A percentile compares a stretch with the other conserved stretches of the same genome.
These are phyloP conservation scores for Pygoscelis antarcticus DNA, from an alignment of 2,113 vertebrate species.

Conservation along the genomic window DNA sequence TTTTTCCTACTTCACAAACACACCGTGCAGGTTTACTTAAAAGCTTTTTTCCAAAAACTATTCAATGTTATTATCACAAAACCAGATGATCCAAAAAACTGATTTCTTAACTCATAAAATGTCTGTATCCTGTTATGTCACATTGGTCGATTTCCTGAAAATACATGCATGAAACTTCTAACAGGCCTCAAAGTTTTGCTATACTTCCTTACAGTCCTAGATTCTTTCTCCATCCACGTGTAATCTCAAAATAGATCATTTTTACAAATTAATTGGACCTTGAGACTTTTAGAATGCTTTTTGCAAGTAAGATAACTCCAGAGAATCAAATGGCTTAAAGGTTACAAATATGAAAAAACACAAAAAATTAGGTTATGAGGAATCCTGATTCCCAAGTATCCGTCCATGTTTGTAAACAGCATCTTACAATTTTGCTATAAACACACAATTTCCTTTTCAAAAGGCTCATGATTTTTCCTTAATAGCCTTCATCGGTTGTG, in stretches of 20 bases:
- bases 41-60: background rate
- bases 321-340: background rate
- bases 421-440: background rate
- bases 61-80: background rate
- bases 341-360: background rate
- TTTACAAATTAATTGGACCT: background rate
- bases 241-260: background rate
- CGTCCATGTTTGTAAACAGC: background rate
- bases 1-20: background rate
- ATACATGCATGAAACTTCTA: background rate
- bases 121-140: background rate
- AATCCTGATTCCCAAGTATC: background rate
- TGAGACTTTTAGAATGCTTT: background rate
- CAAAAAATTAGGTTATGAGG: background rate
- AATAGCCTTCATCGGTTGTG: background rate
- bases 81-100: background rate
- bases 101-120: background rate
- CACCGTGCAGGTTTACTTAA: fast-evolving
- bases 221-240: background rate
- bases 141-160: background rate
- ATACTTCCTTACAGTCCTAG: background rate
- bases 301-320: background rate
- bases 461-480: background rate
- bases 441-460: background rate
- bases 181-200: background rate